These are phyloP conservation scores for Aphyosemion australe DNA, from an alignment of 2,113 vertebrate species.

Conservation along the genomic window DNA sequence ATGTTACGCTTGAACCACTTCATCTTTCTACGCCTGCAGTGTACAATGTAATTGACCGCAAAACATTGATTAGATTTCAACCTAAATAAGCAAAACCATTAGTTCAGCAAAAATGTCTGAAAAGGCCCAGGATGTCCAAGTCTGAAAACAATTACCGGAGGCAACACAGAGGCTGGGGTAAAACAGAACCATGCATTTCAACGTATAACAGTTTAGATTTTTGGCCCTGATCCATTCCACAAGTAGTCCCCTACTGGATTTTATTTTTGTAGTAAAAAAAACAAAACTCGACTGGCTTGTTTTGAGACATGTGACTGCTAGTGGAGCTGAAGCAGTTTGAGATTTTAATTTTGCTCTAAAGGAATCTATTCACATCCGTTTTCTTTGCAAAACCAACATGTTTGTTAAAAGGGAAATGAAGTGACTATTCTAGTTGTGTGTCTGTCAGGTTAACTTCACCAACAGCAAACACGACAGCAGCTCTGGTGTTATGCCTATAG, in stretches of 20 bases:
- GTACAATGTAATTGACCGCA: slow-evolving; percentile 46
- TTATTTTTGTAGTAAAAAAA: slow-evolving; percentile 23
- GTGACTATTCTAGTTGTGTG: slow-evolving; percentile 39
- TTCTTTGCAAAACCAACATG: slow-evolving; percentile 3
- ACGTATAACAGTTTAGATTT: slow-evolving; percentile 24
- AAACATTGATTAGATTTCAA: slow-evolving; percentile 33
- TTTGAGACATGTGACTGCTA: slow-evolving; percentile 2
- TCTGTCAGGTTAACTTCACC: slow-evolving; percentile 4
- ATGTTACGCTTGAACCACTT: slow-evolving; percentile 25
- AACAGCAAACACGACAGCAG: background rate
- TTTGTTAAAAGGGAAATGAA: background rate
- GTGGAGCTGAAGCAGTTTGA: slow-evolving; percentile 3
- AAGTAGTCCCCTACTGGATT: slow-evolving; percentile 15
- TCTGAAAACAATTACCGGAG: slow-evolving; percentile 66
- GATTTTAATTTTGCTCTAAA: slow-evolving; percentile 1
- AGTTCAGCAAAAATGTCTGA: slow-evolving; percentile 47
- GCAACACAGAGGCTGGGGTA: slow-evolving; percentile 12
- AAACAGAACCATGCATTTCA: slow-evolving; percentile 36
- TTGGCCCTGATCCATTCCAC: slow-evolving; percentile 39
- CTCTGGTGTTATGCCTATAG: background rate
- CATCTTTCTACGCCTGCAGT: slow-evolving; percentile 32
- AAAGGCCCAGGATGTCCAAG: slow-evolving; percentile 34
- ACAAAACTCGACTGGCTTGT: slow-evolving; percentile 12
- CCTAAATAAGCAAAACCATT: slow-evolving; percentile 28
- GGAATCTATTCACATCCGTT: background rate